phyloP scores from a whole-genome alignment of 2,797 vertebrate genomes.

The Dermochelys coriacea region DNA sequence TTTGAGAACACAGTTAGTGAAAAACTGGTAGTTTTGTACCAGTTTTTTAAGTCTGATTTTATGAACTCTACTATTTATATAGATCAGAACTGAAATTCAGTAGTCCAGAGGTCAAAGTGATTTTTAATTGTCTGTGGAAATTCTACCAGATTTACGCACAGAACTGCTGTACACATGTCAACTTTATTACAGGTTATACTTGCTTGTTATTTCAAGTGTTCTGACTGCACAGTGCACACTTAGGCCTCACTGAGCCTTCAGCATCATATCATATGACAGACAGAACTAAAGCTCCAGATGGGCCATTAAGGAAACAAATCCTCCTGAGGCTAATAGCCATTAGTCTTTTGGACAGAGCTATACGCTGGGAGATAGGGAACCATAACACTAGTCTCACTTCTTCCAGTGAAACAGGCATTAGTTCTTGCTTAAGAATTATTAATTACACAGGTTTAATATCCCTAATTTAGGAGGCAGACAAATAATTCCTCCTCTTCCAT shows the following conservation, averaged over 20 bases:
- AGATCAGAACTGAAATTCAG: background rate
- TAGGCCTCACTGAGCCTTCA: background rate
- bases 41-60: background rate
- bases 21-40: no score
- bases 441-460: background rate
- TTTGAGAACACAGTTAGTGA: no score
- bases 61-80: background rate
- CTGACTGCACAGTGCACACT: background rate
- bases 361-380: no score
- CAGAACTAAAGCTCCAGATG: background rate
- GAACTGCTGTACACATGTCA: no score
- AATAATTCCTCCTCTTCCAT: background rate
- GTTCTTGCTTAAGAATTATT: background rate
- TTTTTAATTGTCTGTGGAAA: background rate
- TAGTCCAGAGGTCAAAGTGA: background rate
- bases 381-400: no score
- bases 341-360: no score
- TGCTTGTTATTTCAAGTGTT: background rate
- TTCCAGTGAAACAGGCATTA: no score
- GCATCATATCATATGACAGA: background rate
- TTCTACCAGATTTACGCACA: background rate
- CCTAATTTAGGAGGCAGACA: background rate
- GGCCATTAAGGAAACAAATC: background rate
- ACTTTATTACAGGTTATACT: no score
- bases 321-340: background rate